These are phyloP conservation scores for Thereva unica DNA, from an alignment of 2,888 invertebrate genomes.

Conservation along the genomic window DNA sequence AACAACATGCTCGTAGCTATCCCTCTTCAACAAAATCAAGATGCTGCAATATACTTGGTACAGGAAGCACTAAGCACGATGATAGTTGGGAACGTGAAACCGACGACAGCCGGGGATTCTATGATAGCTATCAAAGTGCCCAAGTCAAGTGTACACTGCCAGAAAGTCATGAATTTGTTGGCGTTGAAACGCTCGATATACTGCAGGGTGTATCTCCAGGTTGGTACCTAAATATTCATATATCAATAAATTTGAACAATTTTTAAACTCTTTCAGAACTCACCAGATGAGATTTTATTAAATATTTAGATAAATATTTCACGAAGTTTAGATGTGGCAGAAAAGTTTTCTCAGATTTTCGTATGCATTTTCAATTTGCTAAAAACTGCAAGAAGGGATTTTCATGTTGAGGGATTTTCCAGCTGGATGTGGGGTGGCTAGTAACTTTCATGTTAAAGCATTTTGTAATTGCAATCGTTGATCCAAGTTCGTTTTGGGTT, in stretches of 20 bases:
- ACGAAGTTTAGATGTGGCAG: too few species aligned
- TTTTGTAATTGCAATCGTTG: too few species aligned
- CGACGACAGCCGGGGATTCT: slow-evolving; percentile 41
- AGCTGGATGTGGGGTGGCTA: too few species aligned
- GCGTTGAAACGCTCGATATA: slow-evolving; percentile 56
- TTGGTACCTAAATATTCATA: slow-evolving; percentile 35
- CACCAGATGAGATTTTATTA: too few species aligned
- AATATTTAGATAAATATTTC: too few species aligned
- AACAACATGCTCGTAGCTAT: slow-evolving; percentile 20
- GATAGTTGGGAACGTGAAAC: slow-evolving; percentile 36
- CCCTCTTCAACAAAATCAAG: slow-evolving; percentile 45
- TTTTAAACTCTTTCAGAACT: too few species aligned
- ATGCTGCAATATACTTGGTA: slow-evolving; percentile 50
- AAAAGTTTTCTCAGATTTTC: too few species aligned
- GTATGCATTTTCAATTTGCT: too few species aligned
- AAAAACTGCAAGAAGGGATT: too few species aligned
- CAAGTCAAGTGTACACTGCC: slow-evolving; percentile 42
- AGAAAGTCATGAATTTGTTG: slow-evolving; percentile 52
- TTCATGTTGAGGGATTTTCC: too few species aligned
- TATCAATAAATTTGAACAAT: neutral
- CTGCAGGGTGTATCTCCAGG: slow-evolving; percentile 57
- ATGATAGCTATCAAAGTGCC: slow-evolving; percentile 42
- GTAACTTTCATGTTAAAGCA: too few species aligned
- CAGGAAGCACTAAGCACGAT: slow-evolving; percentile 21
- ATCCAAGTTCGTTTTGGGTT: too few species aligned